Conservation (phyloP, 2,113 vertebrate species). For the Syngnathoides biaculeatus region DNA sequence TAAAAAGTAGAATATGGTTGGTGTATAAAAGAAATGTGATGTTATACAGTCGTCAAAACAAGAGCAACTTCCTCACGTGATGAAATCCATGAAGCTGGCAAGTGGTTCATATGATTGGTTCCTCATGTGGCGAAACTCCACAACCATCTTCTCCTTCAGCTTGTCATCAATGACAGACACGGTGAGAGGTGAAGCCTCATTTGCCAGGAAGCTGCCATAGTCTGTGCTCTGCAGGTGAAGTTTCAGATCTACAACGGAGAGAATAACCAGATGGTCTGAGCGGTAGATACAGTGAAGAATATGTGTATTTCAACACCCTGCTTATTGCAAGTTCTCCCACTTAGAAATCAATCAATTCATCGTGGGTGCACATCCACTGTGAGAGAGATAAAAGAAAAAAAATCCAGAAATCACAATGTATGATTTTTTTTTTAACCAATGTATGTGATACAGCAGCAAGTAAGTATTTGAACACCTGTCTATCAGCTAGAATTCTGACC, state of each 20-base stretch:
- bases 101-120: conserved; percentile 96
- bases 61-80: conserved; percentile 73
- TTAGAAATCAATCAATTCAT: too few relatives aligned
- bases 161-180: conserved; percentile 98
- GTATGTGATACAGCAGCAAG: too few relatives aligned
- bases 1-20: not conserved
- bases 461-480: too few relatives aligned
- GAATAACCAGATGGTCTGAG: not conserved
- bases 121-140: conserved; percentile 97
- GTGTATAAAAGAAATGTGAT: not conserved
- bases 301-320: too few relatives aligned
- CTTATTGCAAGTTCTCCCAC: too few relatives aligned
- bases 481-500: too few relatives aligned
- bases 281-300: not conserved
- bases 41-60: not conserved
- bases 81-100: conserved; percentile 95
- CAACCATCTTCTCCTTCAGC: conserved; percentile 99
- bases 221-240: conserved; percentile 97
- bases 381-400: too few relatives aligned
- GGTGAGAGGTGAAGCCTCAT: conserved; percentile 90
- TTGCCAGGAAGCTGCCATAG: conserved; percentile 95
- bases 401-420: too few relatives aligned
- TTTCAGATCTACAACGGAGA: conserved; percentile 83
- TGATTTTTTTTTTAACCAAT: too few relatives aligned
- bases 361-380: too few relatives aligned